These are phyloP conservation scores for Gibbula magus DNA, from an alignment of 2,888 invertebrate species.

Conservation along the genomic window DNA sequence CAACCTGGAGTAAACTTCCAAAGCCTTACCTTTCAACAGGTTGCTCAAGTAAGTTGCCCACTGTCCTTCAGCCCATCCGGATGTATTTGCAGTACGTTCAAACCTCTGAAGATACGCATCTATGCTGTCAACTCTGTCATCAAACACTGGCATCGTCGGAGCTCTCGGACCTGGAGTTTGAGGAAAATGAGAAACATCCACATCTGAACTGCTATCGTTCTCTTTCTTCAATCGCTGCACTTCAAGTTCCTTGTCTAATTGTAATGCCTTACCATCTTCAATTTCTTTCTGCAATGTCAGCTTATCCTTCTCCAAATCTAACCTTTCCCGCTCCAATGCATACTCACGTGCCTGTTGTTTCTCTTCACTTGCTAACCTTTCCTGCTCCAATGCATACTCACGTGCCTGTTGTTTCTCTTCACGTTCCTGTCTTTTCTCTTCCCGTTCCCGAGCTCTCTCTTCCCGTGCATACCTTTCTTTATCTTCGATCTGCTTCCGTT, in stretches of 20 bases:
- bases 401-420: neutral
- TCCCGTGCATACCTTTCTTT: neutral
- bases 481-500: neutral
- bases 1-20: constrained; percentile 32
- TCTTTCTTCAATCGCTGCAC: too few species aligned
- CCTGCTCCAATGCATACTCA: too few species aligned
- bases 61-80: constrained; percentile 2
- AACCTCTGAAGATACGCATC: constrained; percentile 28
- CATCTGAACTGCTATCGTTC: too few species aligned
- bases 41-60: constrained; percentile 31
- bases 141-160: neutral
- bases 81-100: constrained; percentile 8
- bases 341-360: neutral
- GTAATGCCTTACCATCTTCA: neutral
- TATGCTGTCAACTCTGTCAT: constrained; percentile 8
- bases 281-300: too few species aligned
- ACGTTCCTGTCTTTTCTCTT: too few species aligned
- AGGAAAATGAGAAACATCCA: too few species aligned
- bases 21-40: constrained; percentile 33
- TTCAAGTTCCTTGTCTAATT: too few species aligned
- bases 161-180: too few species aligned
- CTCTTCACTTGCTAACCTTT: too few species aligned
- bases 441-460: neutral
- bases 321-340: neutral
- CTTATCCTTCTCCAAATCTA: neutral